These are phyloP conservation scores for Perca schrenkii DNA, from an alignment of 2,113 vertebrate genomes.

Conservation along the genomic window DNA sequence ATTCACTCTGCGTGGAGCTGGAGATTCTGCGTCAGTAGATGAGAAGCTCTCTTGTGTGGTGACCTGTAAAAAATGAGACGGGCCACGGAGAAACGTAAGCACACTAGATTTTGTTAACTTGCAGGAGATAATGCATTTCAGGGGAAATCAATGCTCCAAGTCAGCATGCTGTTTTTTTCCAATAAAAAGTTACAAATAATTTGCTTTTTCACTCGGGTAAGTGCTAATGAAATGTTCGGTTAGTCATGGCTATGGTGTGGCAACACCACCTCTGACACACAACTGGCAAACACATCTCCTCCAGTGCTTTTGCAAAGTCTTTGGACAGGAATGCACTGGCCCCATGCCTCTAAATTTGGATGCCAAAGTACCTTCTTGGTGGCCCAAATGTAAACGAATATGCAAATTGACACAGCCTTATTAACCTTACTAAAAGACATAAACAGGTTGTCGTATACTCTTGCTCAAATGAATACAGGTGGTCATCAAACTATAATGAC, in stretches of 20 bases:
- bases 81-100: neutral
- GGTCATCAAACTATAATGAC: too few species aligned
- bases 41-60: neutral
- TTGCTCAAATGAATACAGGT: too few species aligned
- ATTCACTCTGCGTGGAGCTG: neutral
- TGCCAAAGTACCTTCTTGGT: too few species aligned
- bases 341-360: too few species aligned
- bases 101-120: neutral
- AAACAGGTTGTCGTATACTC: too few species aligned
- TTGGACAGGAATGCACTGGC: too few species aligned
- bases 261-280: too few species aligned
- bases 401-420: too few species aligned
- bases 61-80: neutral
- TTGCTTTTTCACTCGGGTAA: neutral
- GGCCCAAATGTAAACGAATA: too few species aligned
- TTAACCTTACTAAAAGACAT: too few species aligned
- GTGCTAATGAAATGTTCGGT: neutral
- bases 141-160: conserved; percentile 11
- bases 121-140: neutral
- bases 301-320: too few species aligned
- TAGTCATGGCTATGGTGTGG: neutral
- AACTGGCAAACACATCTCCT: too few species aligned
- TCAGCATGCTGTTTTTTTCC: neutral
- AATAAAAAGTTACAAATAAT: neutral
- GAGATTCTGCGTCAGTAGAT: conserved; percentile 8